These are phyloP conservation scores for Lochmaea capreae DNA, from an alignment of 2,888 invertebrate species.

Conservation along the genomic window DNA sequence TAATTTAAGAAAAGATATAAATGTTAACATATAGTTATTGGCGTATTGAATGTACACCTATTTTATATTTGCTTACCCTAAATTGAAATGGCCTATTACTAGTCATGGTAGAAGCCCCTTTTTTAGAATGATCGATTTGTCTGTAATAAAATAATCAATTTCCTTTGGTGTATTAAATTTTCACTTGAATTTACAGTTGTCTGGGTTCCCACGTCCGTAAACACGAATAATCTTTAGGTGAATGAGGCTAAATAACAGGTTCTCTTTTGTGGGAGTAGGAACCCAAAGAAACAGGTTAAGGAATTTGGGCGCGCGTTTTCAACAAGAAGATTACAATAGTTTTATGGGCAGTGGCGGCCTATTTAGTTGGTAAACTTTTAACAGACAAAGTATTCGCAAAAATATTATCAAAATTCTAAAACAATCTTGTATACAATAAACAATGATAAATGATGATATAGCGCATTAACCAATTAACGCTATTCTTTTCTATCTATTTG, in stretches of 20 bases:
- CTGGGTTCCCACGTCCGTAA: constrained; percentile 20
- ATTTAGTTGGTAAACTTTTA: constrained; percentile 1
- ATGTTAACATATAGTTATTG: no score
- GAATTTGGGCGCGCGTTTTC: constrained; percentile 30
- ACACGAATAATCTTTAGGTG: constrained; percentile 10
- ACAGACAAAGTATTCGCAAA: no score
- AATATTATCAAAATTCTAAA: not conserved
- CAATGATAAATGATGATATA: no score
- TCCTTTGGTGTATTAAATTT: not conserved
- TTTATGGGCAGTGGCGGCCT: constrained; percentile 18
- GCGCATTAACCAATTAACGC: no score
- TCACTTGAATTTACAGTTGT: constrained; percentile 7
- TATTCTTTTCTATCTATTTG: no score
- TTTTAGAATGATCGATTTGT: not conserved
- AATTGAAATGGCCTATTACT: no score
- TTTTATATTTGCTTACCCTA: no score
- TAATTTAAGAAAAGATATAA: no score
- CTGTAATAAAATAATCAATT: not conserved
- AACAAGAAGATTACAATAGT: constrained; percentile 27
- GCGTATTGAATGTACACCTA: no score
- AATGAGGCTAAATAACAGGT: constrained; percentile 29
- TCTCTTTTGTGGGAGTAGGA: constrained; percentile 25
- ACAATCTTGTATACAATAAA: no score
- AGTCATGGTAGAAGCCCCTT: no score
- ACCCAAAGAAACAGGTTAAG: constrained; percentile 30